These are phyloP conservation scores for Drosophila maculinotata DNA, from an alignment of 2,888 invertebrate species.

Conservation along the genomic window DNA sequence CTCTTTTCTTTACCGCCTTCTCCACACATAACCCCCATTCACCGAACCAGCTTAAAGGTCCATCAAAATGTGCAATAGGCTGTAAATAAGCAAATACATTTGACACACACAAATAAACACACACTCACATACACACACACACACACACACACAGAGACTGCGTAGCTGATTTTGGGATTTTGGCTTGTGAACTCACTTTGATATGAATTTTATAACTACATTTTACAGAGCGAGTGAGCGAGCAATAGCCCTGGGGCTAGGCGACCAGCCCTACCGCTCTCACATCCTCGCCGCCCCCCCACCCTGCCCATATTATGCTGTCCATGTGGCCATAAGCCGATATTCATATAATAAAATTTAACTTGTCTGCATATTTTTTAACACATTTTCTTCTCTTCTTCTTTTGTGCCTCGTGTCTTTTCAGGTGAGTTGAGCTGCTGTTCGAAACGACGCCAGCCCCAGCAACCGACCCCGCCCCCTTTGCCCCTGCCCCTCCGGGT, in stretches of 20 bases:
- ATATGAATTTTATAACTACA: constrained; percentile 71
- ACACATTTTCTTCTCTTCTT: constrained; percentile 37
- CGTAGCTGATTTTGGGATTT: constrained; percentile 69
- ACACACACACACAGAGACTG: constrained; percentile 12
- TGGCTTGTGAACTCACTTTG: constrained; percentile 61
- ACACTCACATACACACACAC: constrained; percentile 12
- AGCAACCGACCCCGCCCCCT: not conserved
- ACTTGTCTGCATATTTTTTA: constrained; percentile 66
- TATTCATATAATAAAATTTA: constrained; percentile 68
- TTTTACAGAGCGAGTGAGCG: constrained; percentile 25
- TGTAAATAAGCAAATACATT: constrained; percentile 80
- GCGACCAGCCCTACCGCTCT: not conserved
- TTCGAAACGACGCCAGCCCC: constrained; percentile 1
- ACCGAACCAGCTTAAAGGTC: constrained; percentile 22
- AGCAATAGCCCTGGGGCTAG: constrained; percentile 3
- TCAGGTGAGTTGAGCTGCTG: constrained; percentile 56
- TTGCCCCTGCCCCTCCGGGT: constrained; percentile 18
- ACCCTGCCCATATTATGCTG: constrained; percentile 23
- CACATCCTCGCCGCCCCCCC: not conserved
- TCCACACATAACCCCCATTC: too few species aligned
- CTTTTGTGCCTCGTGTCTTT: constrained; percentile 36
- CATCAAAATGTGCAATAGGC: constrained; percentile 78
- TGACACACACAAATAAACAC: constrained; percentile 36
- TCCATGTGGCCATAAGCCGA: constrained; percentile 58
- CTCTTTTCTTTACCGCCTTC: not conserved